These are phyloP conservation scores for Hemibagrus wyckioides DNA, from an alignment of 2,113 vertebrate species.

Conservation along the genomic window DNA sequence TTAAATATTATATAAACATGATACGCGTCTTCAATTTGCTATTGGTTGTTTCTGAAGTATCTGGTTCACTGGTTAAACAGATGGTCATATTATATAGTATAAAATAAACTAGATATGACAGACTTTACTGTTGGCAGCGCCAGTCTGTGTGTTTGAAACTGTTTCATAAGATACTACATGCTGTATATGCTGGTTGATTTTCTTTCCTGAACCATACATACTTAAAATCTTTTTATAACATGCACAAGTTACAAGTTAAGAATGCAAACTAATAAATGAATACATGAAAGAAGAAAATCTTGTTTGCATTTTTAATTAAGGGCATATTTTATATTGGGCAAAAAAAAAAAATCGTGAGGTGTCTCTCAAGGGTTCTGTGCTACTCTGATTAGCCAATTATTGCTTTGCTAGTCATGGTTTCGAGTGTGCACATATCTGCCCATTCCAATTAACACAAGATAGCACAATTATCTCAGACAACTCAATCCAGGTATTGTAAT, in stretches of 20 bases:
- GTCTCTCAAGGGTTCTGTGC: background rate
- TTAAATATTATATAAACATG: background rate
- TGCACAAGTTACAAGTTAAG: background rate
- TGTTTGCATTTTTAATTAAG: background rate
- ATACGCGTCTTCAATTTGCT: background rate
- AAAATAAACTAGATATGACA: background rate
- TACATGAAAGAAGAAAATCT: background rate
- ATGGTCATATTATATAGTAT: background rate
- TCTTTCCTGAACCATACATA: background rate
- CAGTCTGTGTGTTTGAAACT: no score
- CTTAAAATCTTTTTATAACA: background rate
- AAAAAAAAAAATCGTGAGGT: no score
- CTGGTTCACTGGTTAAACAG: background rate
- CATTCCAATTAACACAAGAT: background rate
- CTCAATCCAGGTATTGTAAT: background rate
- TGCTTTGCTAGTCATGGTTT: background rate
- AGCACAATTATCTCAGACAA: conserved; percentile 3
- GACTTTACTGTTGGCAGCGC: background rate
- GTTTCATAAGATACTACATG: no score
- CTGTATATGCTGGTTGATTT: no score
- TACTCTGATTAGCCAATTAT: background rate
- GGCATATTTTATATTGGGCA: background rate
- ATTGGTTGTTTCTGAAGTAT: background rate
- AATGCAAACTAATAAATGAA: background rate
- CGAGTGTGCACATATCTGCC: conserved; percentile 1